Evolutionary conservation across 2,113 vertebrate genomes (phyloP).

Genomic region (Cacatua alba): DNA sequence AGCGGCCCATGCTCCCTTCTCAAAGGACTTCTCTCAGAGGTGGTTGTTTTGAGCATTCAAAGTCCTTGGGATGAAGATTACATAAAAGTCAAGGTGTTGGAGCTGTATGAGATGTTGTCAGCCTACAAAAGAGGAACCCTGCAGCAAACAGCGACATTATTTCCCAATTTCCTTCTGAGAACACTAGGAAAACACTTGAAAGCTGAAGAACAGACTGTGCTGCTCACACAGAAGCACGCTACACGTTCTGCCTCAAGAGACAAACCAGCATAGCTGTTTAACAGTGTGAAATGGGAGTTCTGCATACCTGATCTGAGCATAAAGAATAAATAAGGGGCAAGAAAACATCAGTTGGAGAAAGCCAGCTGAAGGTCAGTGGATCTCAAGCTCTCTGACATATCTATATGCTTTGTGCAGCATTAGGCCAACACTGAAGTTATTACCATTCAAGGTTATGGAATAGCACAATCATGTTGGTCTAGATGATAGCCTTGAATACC

Average conservation of each 20-base stretch:
- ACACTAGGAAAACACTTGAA: not conserved
- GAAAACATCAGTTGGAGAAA: not conserved
- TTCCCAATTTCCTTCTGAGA: rapidly evolving
- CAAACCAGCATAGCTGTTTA: not conserved
- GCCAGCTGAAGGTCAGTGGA: rapidly evolving
- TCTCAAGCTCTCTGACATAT: not conserved
- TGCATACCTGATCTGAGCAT: not conserved
- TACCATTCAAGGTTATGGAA: not conserved
- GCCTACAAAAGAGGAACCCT: rapidly evolving
- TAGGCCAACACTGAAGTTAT: not conserved
- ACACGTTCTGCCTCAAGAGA: not conserved
- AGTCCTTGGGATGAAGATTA: rapidly evolving
- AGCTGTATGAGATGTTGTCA: rapidly evolving
- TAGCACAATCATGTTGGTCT: not conserved
- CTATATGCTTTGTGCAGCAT: rapidly evolving
- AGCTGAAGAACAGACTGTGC: not conserved
- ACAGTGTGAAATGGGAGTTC: not conserved
- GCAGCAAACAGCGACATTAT: rapidly evolving
- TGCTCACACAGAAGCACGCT: rapidly evolving
- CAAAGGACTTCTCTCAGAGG: rapidly evolving
- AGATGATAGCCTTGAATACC: not conserved
- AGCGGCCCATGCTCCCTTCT: rapidly evolving
- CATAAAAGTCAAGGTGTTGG: too few species aligned
- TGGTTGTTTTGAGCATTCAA: rapidly evolving
- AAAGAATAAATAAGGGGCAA: not conserved